A percentile compares a stretch with the other conserved stretches of the same genome.
Conservation (phyloP, 2,797 vertebrate species). For the Falco naumanni region DNA sequence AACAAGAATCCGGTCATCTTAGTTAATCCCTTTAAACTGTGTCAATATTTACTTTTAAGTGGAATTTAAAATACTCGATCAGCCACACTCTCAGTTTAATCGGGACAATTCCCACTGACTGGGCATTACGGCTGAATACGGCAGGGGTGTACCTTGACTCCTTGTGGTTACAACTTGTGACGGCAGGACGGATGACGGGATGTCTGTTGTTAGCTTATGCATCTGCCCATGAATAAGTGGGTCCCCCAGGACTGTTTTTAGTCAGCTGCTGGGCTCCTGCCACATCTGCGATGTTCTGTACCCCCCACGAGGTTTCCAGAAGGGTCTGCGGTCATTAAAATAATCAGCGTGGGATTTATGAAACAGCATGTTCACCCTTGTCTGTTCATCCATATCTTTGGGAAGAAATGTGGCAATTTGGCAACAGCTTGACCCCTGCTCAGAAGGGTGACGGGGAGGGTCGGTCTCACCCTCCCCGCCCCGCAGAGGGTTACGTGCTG, state of each 20-base stretch:
- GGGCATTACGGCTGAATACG: neutral
- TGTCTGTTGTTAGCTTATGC: neutral
- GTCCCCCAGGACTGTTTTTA: neutral
- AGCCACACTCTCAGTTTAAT: neutral
- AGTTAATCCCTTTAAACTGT: slow-evolving; percentile 43
- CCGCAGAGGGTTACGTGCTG: neutral
- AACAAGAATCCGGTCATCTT: slow-evolving; percentile 22
- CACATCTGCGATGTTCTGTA: neutral
- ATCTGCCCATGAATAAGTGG: neutral
- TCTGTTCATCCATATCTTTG: neutral
- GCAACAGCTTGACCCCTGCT: neutral
- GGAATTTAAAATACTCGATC: neutral
- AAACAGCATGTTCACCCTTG: neutral
- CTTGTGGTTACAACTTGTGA: neutral
- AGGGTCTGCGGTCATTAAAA: neutral
- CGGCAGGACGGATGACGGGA: neutral
- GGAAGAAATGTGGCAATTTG: neutral
- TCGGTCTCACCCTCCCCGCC: neutral
- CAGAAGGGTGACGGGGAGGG: neutral
- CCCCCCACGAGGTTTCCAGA: neutral
- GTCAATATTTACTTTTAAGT: slow-evolving; percentile 52
- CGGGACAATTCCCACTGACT: neutral
- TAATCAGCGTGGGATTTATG: neutral
- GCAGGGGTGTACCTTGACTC: neutral
- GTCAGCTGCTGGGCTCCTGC: neutral